Base-by-base conservation (phyloP, 2,797 vertebrate species). In the Pipistrellus pygmaeus region DNA sequence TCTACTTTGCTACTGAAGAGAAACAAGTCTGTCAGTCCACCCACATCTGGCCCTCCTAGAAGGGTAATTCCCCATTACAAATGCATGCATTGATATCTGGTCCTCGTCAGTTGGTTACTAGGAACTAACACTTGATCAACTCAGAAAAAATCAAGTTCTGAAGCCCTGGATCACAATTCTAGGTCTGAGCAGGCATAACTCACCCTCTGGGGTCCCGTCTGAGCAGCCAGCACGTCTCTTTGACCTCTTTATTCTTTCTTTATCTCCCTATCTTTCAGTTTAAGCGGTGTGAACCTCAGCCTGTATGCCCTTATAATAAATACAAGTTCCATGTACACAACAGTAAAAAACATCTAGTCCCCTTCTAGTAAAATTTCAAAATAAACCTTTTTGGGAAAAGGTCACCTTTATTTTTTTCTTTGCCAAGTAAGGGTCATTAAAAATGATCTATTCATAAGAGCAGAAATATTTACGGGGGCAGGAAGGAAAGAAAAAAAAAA, bases 361-460 rank as follows among this genome's bases (percentile, higher is more conserved):
- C 48, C 46, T 48, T 88, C 66, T 60, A 90, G 60, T 75, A 92
- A 62, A 88, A 88, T 57, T 82, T 90, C 46, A 92, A 90, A 94
- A 92, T 11, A 95, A 88, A 71, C 78, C 71, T 53, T 44, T 48
- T 2, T 35, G 11, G 18, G 48, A 7, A 8, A 27, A 62, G 23
- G 60, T 57, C 66, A 73, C 6, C 32, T 90, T 91, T 84, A 82
- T 85, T 83, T 93, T 88, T 85, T 92, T 55, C 57, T 88, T 85
- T 95, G 41, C 73, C 55, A 95, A 94, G 21, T 76, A 46, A 76
- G 8, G 32, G 23, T 68, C 35, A 87, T 41, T 83, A 84, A 94
- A 91, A 85, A 35, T 41, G 57, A 90, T 60, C 53, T 60, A 85
- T 51, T 82, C 60, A 57, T 85, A 41, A 84, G 89, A 75, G 6